Conservation (phyloP, 1,140 invertebrate species). For the Telenomus remus region DNA sequence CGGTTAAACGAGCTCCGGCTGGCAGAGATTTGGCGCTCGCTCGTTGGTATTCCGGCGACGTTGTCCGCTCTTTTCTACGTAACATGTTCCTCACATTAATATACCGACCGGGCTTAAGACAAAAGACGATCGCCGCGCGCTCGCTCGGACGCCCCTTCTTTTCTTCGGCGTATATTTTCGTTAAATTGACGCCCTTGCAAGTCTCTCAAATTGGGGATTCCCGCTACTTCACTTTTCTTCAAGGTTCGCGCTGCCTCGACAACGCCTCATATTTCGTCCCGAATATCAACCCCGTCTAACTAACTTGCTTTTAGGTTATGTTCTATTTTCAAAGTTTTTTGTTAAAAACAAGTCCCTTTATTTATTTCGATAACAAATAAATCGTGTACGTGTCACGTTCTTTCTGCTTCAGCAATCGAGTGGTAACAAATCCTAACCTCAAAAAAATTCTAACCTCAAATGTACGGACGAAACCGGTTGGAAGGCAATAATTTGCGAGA, state of each 20-base stretch:
- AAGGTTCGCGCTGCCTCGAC: slow-evolving; percentile 28
- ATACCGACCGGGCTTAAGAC: slow-evolving; percentile 74
- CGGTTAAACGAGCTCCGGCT: slow-evolving; percentile 67
- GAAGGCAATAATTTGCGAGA: no score
- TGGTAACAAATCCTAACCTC: no score
- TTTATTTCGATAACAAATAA: no score
- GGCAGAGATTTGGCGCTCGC: slow-evolving; percentile 68
- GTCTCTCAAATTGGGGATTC: slow-evolving; percentile 73
- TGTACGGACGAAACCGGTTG: no score
- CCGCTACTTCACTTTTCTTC: slow-evolving; percentile 14
- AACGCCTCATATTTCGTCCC: slow-evolving; percentile 33
- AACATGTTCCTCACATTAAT: slow-evolving; percentile 76
- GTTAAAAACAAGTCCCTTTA: no score
- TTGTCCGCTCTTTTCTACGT: slow-evolving; percentile 65
- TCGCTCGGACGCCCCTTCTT: slow-evolving; percentile 45
- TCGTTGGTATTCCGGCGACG: slow-evolving; percentile 72
- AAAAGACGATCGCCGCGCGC: slow-evolving; percentile 69
- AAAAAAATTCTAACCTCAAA: no score
- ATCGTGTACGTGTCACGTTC: no score
- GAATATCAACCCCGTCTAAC: slow-evolving; percentile 36
- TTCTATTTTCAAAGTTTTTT: background rate
- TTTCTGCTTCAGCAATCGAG: no score
- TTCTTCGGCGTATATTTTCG: slow-evolving; percentile 72
- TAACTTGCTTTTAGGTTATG: slow-evolving; percentile 8
- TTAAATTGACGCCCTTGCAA: slow-evolving; percentile 71